Evolutionary conservation across 2,888 invertebrate species (phyloP).

Genomic region (Dichetophora obliterata): DNA sequence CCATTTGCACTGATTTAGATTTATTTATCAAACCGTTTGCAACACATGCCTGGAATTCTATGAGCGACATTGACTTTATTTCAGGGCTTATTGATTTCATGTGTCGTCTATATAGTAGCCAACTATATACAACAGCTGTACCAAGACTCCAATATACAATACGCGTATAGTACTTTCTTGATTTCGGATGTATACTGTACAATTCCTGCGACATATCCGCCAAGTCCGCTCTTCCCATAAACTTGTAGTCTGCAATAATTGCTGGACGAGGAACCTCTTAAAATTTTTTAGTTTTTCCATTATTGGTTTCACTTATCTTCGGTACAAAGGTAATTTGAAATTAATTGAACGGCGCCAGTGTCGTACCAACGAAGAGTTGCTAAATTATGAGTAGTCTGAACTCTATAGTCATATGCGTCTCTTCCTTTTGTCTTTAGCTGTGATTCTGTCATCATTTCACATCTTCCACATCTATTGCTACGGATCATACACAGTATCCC

Average conservation of each 20-base stretch:
- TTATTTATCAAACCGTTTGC: too few species aligned
- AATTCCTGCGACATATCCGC: slow-evolving; percentile 13
- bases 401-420: slow-evolving; percentile 22
- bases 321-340: too few species aligned
- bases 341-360: not conserved
- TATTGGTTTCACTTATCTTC: not conserved
- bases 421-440: not conserved
- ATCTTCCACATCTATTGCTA: slow-evolving; percentile 1
- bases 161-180: slow-evolving; percentile 10
- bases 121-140: slow-evolving; percentile 8
- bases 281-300: not conserved
- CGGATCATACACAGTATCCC: not conserved
- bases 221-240: too few species aligned
- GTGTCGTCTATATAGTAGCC: too few species aligned
- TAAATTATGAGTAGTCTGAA: slow-evolving; percentile 10
- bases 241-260: too few species aligned
- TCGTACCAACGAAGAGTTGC: slow-evolving; percentile 21
- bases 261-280: too few species aligned
- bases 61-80: too few species aligned
- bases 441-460: not conserved
- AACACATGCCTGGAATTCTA: too few species aligned
- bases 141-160: slow-evolving; percentile 16
- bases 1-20: too few species aligned
- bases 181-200: not conserved
- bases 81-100: too few species aligned